Percentiles rank a stretch among this genome's conserved stretches.
These are phyloP conservation scores for Laspeyria flexula DNA, from an alignment of 2,888 invertebrate genomes.

Conservation along the genomic window DNA sequence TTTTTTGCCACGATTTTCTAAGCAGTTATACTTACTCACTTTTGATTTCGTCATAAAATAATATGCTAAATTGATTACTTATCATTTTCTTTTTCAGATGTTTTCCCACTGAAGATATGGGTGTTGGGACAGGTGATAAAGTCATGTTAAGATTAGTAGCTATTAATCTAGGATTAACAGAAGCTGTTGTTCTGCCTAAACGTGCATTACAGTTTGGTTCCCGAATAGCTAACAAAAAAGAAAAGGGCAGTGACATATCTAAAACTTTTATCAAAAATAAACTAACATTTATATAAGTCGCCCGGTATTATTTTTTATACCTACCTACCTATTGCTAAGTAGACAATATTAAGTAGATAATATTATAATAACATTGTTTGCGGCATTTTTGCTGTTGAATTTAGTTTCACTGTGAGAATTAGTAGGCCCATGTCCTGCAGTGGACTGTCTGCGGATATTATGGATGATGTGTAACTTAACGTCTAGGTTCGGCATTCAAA, in stretches of 20 bases:
- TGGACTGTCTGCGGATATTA: too few species aligned
- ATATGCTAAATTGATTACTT: neutral
- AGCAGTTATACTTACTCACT: too few species aligned
- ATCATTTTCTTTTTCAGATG: conserved; percentile 74
- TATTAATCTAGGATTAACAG: conserved; percentile 87
- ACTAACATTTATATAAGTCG: conserved; percentile 8
- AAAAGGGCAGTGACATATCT: conserved; percentile 94
- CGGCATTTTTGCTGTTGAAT: too few species aligned
- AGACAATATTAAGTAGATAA: too few species aligned
- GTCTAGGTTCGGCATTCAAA: too few species aligned
- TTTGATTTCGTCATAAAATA: neutral
- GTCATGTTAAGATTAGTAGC: conserved; percentile 92
- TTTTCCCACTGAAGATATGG: conserved; percentile 84
- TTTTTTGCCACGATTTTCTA: too few species aligned
- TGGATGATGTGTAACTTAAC: too few species aligned
- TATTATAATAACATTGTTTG: too few species aligned
- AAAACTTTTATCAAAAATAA: conserved; percentile 57
- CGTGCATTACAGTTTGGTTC: conserved; percentile 99
- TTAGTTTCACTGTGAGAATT: too few species aligned
- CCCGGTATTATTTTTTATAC: neutral
- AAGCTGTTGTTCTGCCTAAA: conserved; percentile 91
- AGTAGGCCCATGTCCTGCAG: too few species aligned
- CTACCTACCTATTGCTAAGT: too few species aligned
- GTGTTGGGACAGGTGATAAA: conserved; percentile 97
- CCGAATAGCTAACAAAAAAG: conserved; percentile 95